These are phyloP conservation scores for Thymallus thymallus DNA, from an alignment of 2,113 vertebrate genomes.

Conservation along the genomic window DNA sequence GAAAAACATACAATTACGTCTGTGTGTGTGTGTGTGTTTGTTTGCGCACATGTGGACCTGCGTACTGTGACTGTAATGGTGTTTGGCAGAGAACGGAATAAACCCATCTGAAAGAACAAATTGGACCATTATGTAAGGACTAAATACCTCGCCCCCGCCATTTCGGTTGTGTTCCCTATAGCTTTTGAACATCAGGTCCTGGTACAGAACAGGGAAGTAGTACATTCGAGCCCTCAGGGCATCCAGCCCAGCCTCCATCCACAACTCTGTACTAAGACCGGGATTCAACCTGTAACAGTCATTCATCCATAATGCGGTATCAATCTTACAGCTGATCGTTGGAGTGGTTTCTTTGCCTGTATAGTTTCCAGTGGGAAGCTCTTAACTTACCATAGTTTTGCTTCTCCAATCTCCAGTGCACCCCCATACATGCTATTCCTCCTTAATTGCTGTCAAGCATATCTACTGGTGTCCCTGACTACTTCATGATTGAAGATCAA, in stretches of 20 bases:
- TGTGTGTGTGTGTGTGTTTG: no score
- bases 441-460: no score
- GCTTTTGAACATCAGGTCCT: not conserved
- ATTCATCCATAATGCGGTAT: not conserved
- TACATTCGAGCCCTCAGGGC: not conserved
- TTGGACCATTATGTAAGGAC: conserved; percentile 5
- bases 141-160: not conserved
- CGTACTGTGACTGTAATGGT: no score
- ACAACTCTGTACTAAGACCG: not conserved
- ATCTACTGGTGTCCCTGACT: no score
- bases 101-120: not conserved
- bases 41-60: no score
- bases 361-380: no score
- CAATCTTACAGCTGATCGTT: not conserved
- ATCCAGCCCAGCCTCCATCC: not conserved
- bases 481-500: no score
- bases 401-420: no score
- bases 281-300: no score
- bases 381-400: no score
- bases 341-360: not conserved
- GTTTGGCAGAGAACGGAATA: not conserved
- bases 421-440: no score
- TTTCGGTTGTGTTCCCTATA: not conserved
- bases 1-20: no score
- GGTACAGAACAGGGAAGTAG: not conserved